Conservation (phyloP, 2,113 vertebrate genomes). For the Bagarius yarrelli region DNA sequence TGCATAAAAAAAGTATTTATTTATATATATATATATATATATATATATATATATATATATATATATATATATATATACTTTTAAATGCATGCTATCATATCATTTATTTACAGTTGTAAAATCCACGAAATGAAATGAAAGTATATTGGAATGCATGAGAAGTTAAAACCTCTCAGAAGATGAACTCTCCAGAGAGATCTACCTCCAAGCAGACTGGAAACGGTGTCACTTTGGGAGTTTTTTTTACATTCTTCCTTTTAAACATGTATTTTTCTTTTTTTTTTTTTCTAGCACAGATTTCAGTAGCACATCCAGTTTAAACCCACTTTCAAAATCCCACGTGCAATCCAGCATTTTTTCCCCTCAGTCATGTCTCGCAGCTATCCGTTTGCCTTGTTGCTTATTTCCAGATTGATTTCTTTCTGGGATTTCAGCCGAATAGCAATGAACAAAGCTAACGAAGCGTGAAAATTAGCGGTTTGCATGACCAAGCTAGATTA, state of each 20-base stretch:
- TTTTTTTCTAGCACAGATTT: conserved; percentile 14
- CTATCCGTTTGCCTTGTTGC: not conserved
- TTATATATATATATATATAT: too few species aligned
- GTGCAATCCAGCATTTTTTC: not conserved
- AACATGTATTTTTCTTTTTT: not conserved
- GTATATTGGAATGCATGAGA: not conserved
- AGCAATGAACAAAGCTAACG: not conserved
- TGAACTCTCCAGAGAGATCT: conserved; percentile 17
- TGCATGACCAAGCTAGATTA: not conserved
- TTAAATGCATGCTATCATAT: conserved; percentile 6
- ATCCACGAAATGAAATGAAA: not conserved
- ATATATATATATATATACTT: not conserved
- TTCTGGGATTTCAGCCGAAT: not conserved
- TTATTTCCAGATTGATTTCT: not conserved
- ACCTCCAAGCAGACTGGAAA: conserved; percentile 22
- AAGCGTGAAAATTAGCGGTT: not conserved
- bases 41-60: too few species aligned
- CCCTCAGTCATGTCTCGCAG: not conserved
- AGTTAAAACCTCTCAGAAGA: not conserved
- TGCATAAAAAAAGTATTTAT: too few species aligned
- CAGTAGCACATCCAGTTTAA: conserved; percentile 1
- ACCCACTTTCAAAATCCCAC: not conserved
- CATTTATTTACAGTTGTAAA: not conserved
- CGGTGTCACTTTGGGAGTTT: not conserved
- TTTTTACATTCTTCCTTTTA: not conserved